Evolutionary conservation across 1,140 invertebrate species (phyloP), one percentile per base, ranked within the genome.

Genomic region (Drosophila albomicans): DNA sequence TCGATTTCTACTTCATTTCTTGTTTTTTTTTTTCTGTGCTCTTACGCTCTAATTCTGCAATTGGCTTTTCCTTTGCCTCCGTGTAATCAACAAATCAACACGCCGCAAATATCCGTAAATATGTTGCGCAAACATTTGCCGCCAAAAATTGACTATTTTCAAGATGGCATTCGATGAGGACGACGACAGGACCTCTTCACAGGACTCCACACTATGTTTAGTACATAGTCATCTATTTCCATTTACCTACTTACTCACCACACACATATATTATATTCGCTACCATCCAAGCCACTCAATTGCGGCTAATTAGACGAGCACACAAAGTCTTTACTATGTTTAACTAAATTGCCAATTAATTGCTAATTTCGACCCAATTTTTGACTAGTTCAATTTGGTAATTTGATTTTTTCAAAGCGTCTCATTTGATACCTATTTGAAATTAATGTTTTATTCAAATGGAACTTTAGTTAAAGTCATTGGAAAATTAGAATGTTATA

Each of bases 1-100:
- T 38, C 5, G 5, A 6, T 32, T 54, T 52, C 16, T 49, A 43
- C 38, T 52, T 48, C 5, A 45, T 20, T 62, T 61, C n/a, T n/a
- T 28, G 16, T 45, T 8, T n/a, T 32, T 38, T 6, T n/a, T n/a
- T 20, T 20, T 41, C 13, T 61, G 48, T 15, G n/a, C 25, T 38
- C 16, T 48, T 20, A 7, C 7, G 46, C 46, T 48, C 16, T 16
- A 48, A 10, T 48, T 48, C 16, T 48, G 46, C 15, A 48, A 11
- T 30, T 52, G 11, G 20, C 49, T 13, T 52, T 52, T 38, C 10
- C 35, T 38, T n/a, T 13, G 11, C n/a, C 11, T 7, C 2, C 45
- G 20, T 51, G 43, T 43, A 65, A 67, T 70, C 73, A 78, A 68
- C 43, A 79, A 73, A 59, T 73, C 63, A 66, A 73, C 70, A 66